Conservation (phyloP, 2,797 vertebrate genomes). For the Eurystomus glaucurus region DNA sequence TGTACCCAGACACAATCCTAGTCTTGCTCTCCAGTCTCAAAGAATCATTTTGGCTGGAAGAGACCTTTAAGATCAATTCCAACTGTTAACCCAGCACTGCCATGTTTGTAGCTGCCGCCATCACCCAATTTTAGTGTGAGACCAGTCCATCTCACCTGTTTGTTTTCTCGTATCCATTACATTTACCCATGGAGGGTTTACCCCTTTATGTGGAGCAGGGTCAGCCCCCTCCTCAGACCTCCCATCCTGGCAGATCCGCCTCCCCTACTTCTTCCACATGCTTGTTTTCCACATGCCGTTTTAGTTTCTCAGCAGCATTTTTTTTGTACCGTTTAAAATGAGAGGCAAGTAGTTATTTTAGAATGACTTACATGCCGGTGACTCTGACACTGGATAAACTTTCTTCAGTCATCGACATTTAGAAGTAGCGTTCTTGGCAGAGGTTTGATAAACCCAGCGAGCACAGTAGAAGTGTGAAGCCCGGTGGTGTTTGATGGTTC, state of each 20-base stretch:
- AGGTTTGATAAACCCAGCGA: background rate
- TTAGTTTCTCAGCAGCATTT: background rate
- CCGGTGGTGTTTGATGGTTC: background rate
- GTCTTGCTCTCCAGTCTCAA: background rate
- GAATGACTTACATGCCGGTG: background rate
- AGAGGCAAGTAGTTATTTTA: background rate
- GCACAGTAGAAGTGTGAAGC: constrained; percentile 29
- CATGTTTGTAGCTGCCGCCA: background rate
- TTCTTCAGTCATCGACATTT: constrained; percentile 28
- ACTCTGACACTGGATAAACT: constrained; percentile 32
- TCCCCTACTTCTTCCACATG: background rate
- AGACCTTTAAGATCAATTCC: background rate
- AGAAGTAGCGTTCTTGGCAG: background rate
- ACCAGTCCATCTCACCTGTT: background rate
- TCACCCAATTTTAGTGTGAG: background rate
- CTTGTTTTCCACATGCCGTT: background rate
- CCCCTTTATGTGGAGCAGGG: rapidly evolving
- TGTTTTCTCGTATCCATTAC: background rate
- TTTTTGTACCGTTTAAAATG: background rate
- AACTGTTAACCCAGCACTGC: background rate
- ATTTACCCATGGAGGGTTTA: background rate
- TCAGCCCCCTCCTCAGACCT: background rate
- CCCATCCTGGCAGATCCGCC: rapidly evolving
- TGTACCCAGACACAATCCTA: background rate
- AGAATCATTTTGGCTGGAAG: background rate